Evolutionary conservation across 1,140 invertebrate species (phyloP).

Genomic region (Watersipora subatra): DNA sequence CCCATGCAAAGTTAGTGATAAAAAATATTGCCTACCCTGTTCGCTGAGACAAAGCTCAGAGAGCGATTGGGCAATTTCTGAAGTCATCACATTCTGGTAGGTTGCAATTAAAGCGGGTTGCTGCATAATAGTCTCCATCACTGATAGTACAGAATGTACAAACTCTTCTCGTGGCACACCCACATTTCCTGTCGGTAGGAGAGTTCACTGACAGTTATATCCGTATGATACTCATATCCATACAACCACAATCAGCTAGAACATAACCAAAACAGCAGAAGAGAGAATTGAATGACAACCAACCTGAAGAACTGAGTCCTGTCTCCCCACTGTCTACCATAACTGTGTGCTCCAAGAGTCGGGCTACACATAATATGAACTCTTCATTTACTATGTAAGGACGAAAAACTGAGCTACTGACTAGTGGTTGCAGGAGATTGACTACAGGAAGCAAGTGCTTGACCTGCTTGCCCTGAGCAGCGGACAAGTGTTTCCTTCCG

Average conservation of each 20-base stretch:
- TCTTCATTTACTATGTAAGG: conserved; percentile 20
- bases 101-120: conserved; percentile 30
- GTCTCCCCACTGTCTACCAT: conserved; percentile 26
- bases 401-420: conserved; percentile 31
- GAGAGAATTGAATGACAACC: too few species aligned
- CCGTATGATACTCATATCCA: too few species aligned
- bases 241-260: too few species aligned
- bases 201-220: too few species aligned
- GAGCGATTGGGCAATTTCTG: conserved; percentile 23
- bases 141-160: conserved; percentile 26
- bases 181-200: conserved; percentile 22
- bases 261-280: too few species aligned
- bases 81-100: conserved; percentile 23
- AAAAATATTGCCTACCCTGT: conserved; percentile 28
- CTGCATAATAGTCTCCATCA: conserved; percentile 31
- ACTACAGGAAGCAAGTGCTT: conserved; percentile 23
- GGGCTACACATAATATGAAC: conserved; percentile 22
- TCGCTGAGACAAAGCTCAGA: conserved; percentile 25
- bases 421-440: conserved; percentile 24
- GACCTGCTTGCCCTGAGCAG: conserved; percentile 26
- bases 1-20: too few species aligned
- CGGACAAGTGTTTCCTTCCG: conserved; percentile 31
- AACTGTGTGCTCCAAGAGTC: conserved; percentile 23
- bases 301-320: conserved; percentile 16
- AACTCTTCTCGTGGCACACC: conserved; percentile 24